These are phyloP conservation scores for Hyppa rectilinea DNA, from an alignment of 2,888 invertebrate species.

Conservation along the genomic window DNA sequence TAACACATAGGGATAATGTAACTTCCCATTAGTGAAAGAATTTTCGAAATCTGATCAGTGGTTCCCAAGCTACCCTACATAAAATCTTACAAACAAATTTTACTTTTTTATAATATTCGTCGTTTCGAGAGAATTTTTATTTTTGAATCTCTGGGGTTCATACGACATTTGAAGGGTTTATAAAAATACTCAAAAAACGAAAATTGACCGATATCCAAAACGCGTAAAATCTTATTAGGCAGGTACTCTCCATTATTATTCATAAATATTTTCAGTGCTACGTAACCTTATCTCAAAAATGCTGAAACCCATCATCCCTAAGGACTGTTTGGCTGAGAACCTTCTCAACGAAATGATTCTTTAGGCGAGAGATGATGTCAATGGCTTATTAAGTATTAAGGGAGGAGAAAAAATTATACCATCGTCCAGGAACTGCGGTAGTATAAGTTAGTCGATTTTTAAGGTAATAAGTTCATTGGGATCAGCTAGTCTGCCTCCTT, in stretches of 20 bases:
- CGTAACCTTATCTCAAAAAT: conserved; percentile 53
- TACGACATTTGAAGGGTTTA: too few species aligned
- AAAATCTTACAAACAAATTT: too few species aligned
- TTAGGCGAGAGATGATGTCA: conserved; percentile 38
- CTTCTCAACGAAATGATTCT: conserved; percentile 52
- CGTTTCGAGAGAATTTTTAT: too few species aligned
- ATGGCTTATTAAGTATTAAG: conserved; percentile 36
- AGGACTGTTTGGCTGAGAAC: conserved; percentile 50
- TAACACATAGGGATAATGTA: too few species aligned
- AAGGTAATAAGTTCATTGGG: too few species aligned
- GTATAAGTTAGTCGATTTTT: too few species aligned
- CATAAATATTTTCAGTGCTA: conserved; percentile 44
- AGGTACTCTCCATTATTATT: conserved; percentile 30
- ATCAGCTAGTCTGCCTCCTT: too few species aligned
- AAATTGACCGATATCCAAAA: conserved; percentile 12
- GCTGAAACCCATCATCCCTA: conserved; percentile 45
- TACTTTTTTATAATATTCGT: too few species aligned
- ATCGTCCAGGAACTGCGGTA: background rate
- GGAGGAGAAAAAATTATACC: conserved; percentile 13
- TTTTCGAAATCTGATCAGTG: too few species aligned
- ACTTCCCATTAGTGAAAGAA: too few species aligned
- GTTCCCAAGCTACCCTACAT: too few species aligned
- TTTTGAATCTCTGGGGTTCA: too few species aligned
- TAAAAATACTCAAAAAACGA: background rate
- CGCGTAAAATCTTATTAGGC: conserved; percentile 38